Base-by-base conservation (phyloP, 2,113 vertebrate genomes). In the Hippocampus barbouri region DNA sequence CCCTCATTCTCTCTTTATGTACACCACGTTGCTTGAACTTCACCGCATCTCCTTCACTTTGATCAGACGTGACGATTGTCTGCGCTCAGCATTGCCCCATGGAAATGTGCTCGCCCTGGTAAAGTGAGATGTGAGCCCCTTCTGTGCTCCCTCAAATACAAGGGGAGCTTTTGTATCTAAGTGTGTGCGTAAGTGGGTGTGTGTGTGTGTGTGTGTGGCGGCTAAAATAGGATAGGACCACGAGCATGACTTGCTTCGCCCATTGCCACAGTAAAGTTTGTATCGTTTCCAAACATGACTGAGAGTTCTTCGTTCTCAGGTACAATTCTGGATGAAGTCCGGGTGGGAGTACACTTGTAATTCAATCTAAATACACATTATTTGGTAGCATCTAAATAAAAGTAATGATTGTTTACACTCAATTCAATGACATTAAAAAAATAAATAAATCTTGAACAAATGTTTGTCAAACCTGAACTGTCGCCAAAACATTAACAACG, bases 11-110 rank as follows among this genome's bases (percentile, higher is more conserved):
- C 43, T 70, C 79, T 68, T 63, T 81, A 41, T 77, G 83, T 73
- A 67, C 81, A 83, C 71, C 74, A 86, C 60, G 76, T 77, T 70
- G 83, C 66, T 91, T 90, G 83, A 90, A 88, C 64, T 89, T 83
- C 77, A 75, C 66, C 82, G 86, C 90, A 79, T 74, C 74, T 88
- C 82, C 82, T 88, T 74, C 79, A 57, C 94, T 94, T 97, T 96
- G 94, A 96, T 96, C 94, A 88, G 49, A 78, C 71, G 79, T 80
- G 70, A 82, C 79, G 85, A 94, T 94, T 94, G 91, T 95, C 89
- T 90, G 70, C 59, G 51, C 80, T 85, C 79, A 72, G 88, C 90
- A 90, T 88, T 79, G 84, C 82, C 87, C 86, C 79, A 82, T 81
- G 85, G 41, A 88, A 88, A 87, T 77, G 72, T 83, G 83, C 76